A percentile compares a stretch with the other conserved stretches of the same genome.
These are phyloP conservation scores for Aplysia californica DNA, from an alignment of 1,140 invertebrate species.

Conservation along the genomic window DNA sequence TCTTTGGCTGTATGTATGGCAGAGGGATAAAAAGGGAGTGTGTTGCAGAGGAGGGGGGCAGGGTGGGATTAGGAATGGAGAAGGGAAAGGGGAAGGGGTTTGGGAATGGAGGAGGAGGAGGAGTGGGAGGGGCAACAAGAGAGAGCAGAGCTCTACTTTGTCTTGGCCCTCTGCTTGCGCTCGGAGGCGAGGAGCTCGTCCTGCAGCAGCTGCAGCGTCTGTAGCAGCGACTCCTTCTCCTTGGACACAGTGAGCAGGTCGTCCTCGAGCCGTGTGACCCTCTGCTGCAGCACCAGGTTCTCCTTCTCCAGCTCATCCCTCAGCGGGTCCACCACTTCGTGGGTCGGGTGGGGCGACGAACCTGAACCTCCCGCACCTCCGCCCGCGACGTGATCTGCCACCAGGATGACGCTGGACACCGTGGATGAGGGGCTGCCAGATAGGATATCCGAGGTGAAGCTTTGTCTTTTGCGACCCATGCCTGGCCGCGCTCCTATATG, in stretches of 20 bases:
- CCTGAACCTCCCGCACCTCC: too few relatives aligned
- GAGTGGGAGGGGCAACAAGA: not conserved
- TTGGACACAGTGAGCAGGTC: conserved; percentile 39
- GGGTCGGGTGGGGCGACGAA: not conserved
- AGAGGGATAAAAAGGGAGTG: too few relatives aligned
- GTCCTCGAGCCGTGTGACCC: conserved; percentile 41
- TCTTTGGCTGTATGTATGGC: too few relatives aligned
- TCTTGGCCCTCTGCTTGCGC: conserved; percentile 19
- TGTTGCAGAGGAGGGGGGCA: too few relatives aligned
- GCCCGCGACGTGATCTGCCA: conserved; percentile 16
- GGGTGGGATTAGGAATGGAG: too few relatives aligned
- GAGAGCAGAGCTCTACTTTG: conserved; percentile 2
- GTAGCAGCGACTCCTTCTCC: conserved; percentile 55
- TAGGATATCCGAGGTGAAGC: conserved; percentile 7
- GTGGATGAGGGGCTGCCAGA: conserved; percentile 2
- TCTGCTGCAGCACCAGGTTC: conserved; percentile 43
- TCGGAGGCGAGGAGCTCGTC: conserved; percentile 57
- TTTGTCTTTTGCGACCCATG: not conserved
- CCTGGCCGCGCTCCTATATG: not conserved
- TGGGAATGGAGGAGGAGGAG: not conserved
- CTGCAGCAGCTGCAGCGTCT: conserved; percentile 55
- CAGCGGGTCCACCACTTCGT: conserved; percentile 15
- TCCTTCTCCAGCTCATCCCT: conserved; percentile 41
- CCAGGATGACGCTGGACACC: not conserved
- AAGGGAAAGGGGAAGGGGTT: too few relatives aligned